Conservation (phyloP, 2,888 invertebrate species). For the Stenichneumon culpator region DNA sequence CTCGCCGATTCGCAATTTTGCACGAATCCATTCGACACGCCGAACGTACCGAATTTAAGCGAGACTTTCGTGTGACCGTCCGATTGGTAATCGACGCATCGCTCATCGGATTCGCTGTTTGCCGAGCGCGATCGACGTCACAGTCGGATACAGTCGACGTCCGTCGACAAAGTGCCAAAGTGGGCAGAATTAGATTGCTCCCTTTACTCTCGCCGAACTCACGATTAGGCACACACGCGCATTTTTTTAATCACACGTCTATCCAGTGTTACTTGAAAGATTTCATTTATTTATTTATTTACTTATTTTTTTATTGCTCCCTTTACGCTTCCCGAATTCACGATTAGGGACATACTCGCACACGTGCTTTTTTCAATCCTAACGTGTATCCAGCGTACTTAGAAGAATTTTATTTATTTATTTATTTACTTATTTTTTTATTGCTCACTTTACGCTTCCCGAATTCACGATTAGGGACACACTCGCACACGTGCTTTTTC, state of each 20-base stretch:
- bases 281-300: too few species aligned
- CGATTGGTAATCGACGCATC: constrained; percentile 15
- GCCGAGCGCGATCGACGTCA: background rate
- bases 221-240: background rate
- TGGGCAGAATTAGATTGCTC: constrained; percentile 4
- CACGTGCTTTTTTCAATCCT: too few species aligned
- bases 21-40: constrained; percentile 23
- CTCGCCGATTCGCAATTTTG: constrained; percentile 29
- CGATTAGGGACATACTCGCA: too few species aligned
- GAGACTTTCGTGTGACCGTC: background rate
- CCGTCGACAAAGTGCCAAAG: constrained; percentile 1
- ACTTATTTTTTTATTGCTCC: background rate
- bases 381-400: too few species aligned
- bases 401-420: too few species aligned
- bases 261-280: too few species aligned
- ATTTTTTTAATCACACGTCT: background rate
- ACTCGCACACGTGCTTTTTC: too few species aligned
- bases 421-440: too few species aligned
- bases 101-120: constrained; percentile 16
- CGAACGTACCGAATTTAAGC: background rate
- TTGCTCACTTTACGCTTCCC: too few species aligned
- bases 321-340: too few species aligned
- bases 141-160: constrained; percentile 2
- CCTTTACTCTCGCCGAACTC: background rate
- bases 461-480: too few species aligned